These are phyloP conservation scores for Brachionus koreanus DNA, from an alignment of 1,140 invertebrate species.

Conservation along the genomic window DNA sequence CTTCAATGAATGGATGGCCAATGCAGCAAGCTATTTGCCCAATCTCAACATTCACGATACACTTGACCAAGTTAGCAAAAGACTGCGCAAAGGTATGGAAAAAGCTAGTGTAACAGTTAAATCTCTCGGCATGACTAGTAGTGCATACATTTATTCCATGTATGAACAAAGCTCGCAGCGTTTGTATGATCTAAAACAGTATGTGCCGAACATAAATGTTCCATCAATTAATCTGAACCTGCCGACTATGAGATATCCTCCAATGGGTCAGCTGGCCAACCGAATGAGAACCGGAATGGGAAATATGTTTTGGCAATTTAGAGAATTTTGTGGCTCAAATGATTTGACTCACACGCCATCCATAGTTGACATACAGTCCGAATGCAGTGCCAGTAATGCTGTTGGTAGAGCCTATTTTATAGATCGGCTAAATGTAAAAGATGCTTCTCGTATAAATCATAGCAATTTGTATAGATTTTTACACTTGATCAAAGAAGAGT, in stretches of 20 bases:
- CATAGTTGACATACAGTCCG: slow-evolving; percentile 27
- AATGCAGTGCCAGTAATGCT: slow-evolving; percentile 33
- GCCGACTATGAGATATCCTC: slow-evolving; percentile 32
- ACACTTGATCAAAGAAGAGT: slow-evolving; percentile 12
- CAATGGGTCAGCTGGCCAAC: slow-evolving; percentile 39
- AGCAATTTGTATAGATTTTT: slow-evolving; percentile 23
- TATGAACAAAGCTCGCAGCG: slow-evolving; percentile 40
- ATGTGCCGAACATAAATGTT: slow-evolving; percentile 36
- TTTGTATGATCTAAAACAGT: slow-evolving; percentile 10
- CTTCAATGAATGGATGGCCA: slow-evolving; percentile 43
- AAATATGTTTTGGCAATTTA: slow-evolving; percentile 37
- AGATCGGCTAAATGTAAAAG: not conserved
- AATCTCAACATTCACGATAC: slow-evolving; percentile 42
- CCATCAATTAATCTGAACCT: not conserved
- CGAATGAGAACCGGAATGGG: slow-evolving; percentile 36
- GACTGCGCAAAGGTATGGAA: slow-evolving; percentile 37
- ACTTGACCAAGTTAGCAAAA: slow-evolving; percentile 29
- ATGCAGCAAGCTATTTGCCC: slow-evolving; percentile 38
- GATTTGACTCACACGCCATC: slow-evolving; percentile 39
- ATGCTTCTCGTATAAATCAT: not conserved
- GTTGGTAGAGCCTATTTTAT: slow-evolving; percentile 36
- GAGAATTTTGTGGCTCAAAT: slow-evolving; percentile 41
- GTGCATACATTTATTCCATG: slow-evolving; percentile 38
- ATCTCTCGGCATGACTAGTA: slow-evolving; percentile 7
- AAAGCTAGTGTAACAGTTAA: slow-evolving; percentile 42